Evolutionary conservation across 2,888 invertebrate species (phyloP).

Genomic region (Osmoderma eremita): DNA sequence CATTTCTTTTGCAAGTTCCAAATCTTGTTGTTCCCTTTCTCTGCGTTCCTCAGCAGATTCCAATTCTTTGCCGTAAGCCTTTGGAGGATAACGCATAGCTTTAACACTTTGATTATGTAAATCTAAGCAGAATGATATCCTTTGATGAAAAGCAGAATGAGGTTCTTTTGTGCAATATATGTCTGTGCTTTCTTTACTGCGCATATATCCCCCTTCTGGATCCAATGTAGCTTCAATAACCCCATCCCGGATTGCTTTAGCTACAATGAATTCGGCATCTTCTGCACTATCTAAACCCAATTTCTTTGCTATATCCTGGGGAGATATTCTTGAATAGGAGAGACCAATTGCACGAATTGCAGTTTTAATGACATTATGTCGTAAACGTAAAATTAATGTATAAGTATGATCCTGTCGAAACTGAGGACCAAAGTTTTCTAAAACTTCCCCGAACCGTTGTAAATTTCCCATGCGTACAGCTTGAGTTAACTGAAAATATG

Average conservation of each 20-base stretch:
- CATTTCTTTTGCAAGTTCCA: constrained; percentile 99
- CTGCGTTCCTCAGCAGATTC: constrained; percentile 97
- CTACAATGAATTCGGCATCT: constrained; percentile 99
- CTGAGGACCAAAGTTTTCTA: constrained; percentile 89
- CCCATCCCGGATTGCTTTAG: constrained; percentile 97
- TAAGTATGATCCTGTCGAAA: constrained; percentile 96
- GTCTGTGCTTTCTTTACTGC: constrained; percentile 96
- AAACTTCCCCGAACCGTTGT: constrained; percentile 91
- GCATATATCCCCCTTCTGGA: constrained; percentile 95
- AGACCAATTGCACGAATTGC: constrained; percentile 95
- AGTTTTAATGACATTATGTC: constrained; percentile 99
- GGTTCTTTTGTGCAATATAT: constrained; percentile 97
- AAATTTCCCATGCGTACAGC: constrained; percentile 95
- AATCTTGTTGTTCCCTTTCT: constrained; percentile 96
- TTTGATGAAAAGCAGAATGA: constrained; percentile 94
- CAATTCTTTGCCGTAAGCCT: constrained; percentile 97
- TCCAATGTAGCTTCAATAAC: constrained; percentile 98
- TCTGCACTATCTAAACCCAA: constrained; percentile 93
- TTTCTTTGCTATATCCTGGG: constrained; percentile 94
- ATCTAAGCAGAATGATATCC: constrained; percentile 97
- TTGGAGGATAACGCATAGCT: constrained; percentile 99
- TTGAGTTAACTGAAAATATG: constrained; percentile 98
- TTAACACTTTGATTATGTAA: constrained; percentile 99
- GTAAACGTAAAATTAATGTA: constrained; percentile 91
- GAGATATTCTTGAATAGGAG: constrained; percentile 96